Evolutionary conservation across 2,888 invertebrate genomes (phyloP).

Genomic region (Drosophila picticornis): DNA sequence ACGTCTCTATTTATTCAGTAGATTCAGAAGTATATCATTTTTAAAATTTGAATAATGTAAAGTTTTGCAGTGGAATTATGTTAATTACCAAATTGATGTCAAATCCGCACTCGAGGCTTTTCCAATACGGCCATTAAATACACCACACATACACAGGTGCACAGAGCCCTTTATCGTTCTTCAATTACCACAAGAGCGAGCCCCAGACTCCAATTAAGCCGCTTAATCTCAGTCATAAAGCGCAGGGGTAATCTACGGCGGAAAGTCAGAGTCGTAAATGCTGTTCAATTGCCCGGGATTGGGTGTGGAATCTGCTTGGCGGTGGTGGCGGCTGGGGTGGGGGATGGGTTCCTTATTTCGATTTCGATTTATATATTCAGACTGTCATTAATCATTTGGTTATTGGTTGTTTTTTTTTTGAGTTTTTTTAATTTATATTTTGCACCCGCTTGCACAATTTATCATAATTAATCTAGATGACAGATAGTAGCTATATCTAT

Average conservation of each 20-base stretch:
- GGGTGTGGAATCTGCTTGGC: background rate
- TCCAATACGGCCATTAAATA: slow-evolving; percentile 36
- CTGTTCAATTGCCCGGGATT: slow-evolving; percentile 35
- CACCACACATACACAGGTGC: slow-evolving; percentile 24
- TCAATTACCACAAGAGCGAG: slow-evolving; percentile 60
- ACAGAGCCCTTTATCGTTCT: slow-evolving; percentile 63
- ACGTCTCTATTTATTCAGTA: background rate
- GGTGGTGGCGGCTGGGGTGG: background rate
- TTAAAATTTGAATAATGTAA: background rate
- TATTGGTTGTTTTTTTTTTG: background rate
- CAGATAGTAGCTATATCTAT: slow-evolving; percentile 37
- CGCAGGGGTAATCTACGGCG: slow-evolving; percentile 30
- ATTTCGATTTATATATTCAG: slow-evolving; percentile 35
- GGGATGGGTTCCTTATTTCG: background rate
- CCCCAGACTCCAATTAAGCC: slow-evolving; percentile 61
- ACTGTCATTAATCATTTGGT: slow-evolving; percentile 63
- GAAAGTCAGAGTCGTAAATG: slow-evolving; percentile 52
- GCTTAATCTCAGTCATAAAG: slow-evolving; percentile 54
- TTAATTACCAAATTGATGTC: slow-evolving; percentile 15
- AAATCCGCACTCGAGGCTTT: slow-evolving; percentile 10
- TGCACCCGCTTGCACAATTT: slow-evolving; percentile 51
- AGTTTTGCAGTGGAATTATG: background rate
- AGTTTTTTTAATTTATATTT: slow-evolving; percentile 57
- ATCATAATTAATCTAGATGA: slow-evolving; percentile 72
- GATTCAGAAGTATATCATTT: background rate